Base-by-base conservation (phyloP, 1,140 invertebrate genomes). In the Marisa cornuarietis region DNA sequence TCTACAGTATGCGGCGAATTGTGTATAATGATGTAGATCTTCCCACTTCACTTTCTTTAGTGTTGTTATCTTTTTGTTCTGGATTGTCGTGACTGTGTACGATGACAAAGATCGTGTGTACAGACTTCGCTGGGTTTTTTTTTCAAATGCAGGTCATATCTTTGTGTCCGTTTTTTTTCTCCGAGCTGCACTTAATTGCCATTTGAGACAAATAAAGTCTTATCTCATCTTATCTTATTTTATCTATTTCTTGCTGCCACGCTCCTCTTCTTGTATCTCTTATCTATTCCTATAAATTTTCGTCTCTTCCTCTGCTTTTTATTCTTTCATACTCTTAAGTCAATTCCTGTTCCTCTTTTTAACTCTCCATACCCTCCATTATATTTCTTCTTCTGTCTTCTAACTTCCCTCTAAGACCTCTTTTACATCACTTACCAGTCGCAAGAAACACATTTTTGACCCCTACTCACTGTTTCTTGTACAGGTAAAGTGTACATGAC, bases 401-500 rank as follows among this genome's bases (percentile, higher is more conserved):
- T 54, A 49, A 18, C 13, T 0, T 42, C 5, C 6, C 9, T 10
- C 24, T 11, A 0, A 42, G 10, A 69, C 52, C 4, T 51, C 5
- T 20, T 22, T 52, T 22, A n/a, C 72, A 20, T 26, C 3, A 22
- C 54, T 2, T 52, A 11, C 24, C 14, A n/a, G n/a, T 24, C 4
- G 1, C 31, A 13, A 42, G 42, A 14, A 24, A 9, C 0, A 42
- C 7, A 49, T 22, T 31, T 42, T 42, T 16, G 6, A 14, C 31
- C 7, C 31, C 18, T 18, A 13, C 18, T 71, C 5, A 4, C n/a
- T 71, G 24, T 62, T 26, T 10, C 63, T 52, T n/a, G 61, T 42
- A 51, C 82, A 79, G 79, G 75, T 22, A 66, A 79, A 16, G 49
- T 83, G 10, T 68, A 80, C 20, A 71, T 83, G 26, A 75, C n/a